Evolutionary conservation across 2,797 vertebrate genomes (phyloP), one percentile per base, ranked within the genome.

Genomic region (Allobates femoralis): DNA sequence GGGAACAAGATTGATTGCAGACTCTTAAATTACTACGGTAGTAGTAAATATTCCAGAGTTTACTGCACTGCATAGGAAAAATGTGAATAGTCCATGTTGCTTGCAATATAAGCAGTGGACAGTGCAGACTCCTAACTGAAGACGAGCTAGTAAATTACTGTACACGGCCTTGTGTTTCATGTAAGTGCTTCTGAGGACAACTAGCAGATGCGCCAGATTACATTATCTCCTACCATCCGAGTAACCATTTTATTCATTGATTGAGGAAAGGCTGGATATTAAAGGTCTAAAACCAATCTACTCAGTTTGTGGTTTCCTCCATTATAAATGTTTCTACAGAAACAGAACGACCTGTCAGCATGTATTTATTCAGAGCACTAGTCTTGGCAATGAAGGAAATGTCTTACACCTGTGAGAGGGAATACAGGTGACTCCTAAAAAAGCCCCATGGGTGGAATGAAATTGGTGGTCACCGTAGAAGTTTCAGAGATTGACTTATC

Each of bases 141-240:
- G 51, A 19, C 16, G 10, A n/a, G 23, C 21, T 80, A 28, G 12
- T 50, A 21, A 34, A 55, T 56, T 50, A 71, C 69, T n/a, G n/a
- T n/a, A 3, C 3, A 21, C 73, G 81, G 73, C 81, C 81, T 83
- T 83, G 81, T 32, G 60, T 83, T 83, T 75, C n/a, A 46, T 76
- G 28, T 66, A 84, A 66, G 26, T 66, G 60, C 37, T 85, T 85
- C 60, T 78, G 46, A 67, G 60, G 78, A 85, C 21, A 23, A 23
- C 46, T 53, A 53, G 60, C 41, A 76, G 32, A 77, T n/a, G 26
- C 77, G 58, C 83, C 58, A 66, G 15, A 32, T 78, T 46, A n/a
- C 56, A 76, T 51, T 71, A 34, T 83, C 28, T 75, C 28, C 32
- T 56, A 23, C 30, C 56, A 53, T 64, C 53, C 32, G 14, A 30